Percentiles rank a stretch among this genome's conserved stretches.
Evolutionary conservation across 2,113 vertebrate genomes (phyloP).

Genomic region (Pterocles gutturalis): DNA sequence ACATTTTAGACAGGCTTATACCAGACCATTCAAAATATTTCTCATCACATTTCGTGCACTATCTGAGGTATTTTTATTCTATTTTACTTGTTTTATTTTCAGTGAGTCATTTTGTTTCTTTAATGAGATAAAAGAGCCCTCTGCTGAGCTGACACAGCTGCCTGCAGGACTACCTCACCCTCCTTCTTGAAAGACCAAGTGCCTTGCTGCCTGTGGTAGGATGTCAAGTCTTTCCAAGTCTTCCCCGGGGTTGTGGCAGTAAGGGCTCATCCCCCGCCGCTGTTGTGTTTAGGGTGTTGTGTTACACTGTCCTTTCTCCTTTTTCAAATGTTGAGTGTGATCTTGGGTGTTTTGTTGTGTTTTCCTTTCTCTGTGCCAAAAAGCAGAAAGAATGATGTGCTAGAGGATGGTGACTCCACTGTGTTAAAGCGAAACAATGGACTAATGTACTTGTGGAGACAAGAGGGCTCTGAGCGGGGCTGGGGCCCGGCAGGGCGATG

Average conservation of each 20-base stretch:
- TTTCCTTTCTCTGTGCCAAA: conserved; percentile 23
- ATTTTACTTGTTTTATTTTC: neutral
- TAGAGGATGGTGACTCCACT: neutral
- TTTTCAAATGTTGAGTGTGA: neutral
- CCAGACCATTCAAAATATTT: neutral
- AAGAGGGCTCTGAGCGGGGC: neutral
- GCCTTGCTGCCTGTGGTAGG: neutral
- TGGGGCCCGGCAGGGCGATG: neutral
- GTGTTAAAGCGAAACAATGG: conserved; percentile 49
- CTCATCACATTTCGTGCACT: neutral
- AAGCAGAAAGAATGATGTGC: neutral
- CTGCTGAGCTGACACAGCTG: neutral
- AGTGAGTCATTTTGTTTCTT: neutral
- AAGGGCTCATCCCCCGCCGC: neutral
- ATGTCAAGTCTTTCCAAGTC: rapidly evolving
- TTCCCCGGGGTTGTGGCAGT: neutral
- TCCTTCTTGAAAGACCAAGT: neutral
- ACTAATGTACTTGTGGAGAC: conserved; percentile 28
- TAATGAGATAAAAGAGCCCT: neutral
- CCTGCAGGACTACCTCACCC: neutral
- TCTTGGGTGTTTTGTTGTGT: neutral
- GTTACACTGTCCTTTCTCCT: neutral
- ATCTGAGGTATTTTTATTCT: neutral
- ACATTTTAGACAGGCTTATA: neutral
- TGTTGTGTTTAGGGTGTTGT: neutral